Base-by-base conservation (phyloP, 2,113 vertebrate genomes). In the Rhinopomastus cyanomelas region DNA sequence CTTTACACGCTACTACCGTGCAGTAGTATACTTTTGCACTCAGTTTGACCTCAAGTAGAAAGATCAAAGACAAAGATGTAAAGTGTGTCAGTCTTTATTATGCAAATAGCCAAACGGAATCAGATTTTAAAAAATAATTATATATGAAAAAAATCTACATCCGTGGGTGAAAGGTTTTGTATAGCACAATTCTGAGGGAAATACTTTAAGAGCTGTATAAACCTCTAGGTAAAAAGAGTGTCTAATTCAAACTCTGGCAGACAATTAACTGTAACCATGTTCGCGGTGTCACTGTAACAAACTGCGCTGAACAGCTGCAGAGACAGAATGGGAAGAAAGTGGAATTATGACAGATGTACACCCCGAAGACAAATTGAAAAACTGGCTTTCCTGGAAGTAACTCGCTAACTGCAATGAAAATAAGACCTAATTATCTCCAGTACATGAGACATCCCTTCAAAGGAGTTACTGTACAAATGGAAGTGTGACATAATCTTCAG, bases 231-330 rank as follows among this genome's bases (percentile, higher is more conserved):
- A 89, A 86, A 85, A 71, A 81, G 53, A 67, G 46, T 81, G 81
- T 60, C 71, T 65, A 85, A 88, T 57, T 89, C 88, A 92, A 95
- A 94, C 74, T 91, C 88, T 94, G 84, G 91, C 81, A 93, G 69
- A 91, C 81, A 90, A 94, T 91, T 93, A 95, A 91, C 77, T 94
- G 48, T 78, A 95, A 93, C 56, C 10, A 8, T 74, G 46, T 92
- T 93, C 95, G 92, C 16, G 46, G 86, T 95, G 72, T 68, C 74
- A 87, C 80, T 71, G 13, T 49, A 94, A 95, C 29, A 88, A 95
- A 95, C 67, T 79, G 67, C 91, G 83, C 13, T 16, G 60, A 96
- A 81, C 49, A 72, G 89, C 92, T 94, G 87, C 75, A 71, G 73
- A 93, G 89, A 92, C 74, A 87, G 84, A 51, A 64, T 17, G 59